A percentile compares a stretch with the other conserved stretches of the same genome.
phyloP scores from a whole-genome alignment of 1,140 invertebrate species.

The Ostrea denselamellosa region DNA sequence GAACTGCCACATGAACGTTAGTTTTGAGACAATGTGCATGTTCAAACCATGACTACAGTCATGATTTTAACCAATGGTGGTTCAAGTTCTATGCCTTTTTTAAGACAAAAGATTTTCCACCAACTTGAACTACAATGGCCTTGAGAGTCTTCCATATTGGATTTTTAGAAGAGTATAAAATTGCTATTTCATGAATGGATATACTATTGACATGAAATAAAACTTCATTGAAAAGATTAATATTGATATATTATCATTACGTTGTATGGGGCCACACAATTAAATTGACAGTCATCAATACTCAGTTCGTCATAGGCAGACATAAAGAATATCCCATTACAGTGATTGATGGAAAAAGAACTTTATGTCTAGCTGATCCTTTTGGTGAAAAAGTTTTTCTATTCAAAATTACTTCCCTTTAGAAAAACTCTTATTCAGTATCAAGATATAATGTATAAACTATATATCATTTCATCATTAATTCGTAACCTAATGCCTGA shows the following conservation, averaged over 20 bases:
- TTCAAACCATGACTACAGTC: neutral
- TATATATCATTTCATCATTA: neutral
- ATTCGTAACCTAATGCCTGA: neutral
- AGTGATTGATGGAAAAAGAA: neutral
- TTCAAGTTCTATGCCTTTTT: neutral
- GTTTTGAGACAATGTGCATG: conserved; percentile 14
- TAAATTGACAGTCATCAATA: conserved; percentile 6
- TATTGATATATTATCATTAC: neutral
- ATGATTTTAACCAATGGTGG: neutral
- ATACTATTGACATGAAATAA: neutral
- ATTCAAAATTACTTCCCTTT: neutral
- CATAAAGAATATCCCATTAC: conserved; percentile 28
- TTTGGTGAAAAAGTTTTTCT: neutral
- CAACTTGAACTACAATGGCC: neutral
- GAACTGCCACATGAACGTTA: neutral
- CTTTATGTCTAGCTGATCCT: neutral
- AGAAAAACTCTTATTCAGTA: neutral
- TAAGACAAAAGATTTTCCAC: conserved; percentile 33
- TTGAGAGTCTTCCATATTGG: neutral
- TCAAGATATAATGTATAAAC: neutral
- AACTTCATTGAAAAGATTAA: conserved; percentile 31
- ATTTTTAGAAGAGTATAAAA: conserved; percentile 18
- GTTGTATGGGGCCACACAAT: neutral
- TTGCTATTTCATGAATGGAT: neutral
- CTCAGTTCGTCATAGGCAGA: neutral